Evolutionary conservation across 2,888 invertebrate genomes (phyloP), one percentile per base, ranked within the genome.

Genomic region (Iselma pallidipennis): DNA sequence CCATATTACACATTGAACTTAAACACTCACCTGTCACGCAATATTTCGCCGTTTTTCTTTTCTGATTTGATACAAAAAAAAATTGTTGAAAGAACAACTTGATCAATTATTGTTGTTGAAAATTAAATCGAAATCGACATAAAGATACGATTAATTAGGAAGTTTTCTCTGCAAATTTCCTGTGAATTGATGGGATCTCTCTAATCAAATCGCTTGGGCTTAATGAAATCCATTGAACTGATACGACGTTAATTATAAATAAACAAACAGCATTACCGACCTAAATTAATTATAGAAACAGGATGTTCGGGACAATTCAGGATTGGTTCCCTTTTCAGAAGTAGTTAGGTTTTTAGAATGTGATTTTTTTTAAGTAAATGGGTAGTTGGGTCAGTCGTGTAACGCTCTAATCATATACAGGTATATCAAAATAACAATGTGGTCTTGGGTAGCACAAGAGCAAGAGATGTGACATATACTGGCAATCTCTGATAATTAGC

Each of bases 211-310:
- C 77, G 74, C 75, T 73, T 71, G 70, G 70, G 72, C 74, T 72
- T 77, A 76, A 79, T 78, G 77, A 78, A 78, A 77, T 77, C 75
- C 76, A 77, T 75, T 74, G 76, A 74, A 76, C 75, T 76, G 77
- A 77, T 76, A 76, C 76, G 73, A 74, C 76, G 76, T 77, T 78
- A 76, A 78, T 78, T 76, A 77, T 76, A 78, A 77, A 78, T 78
- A 77, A 76, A 78, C 76, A 77, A 76, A 77, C 76, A 74, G 50
- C 29, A 28, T 68, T 73, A 70, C 74, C 61, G 76, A 76, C 74
- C 76, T 76, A 75, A 78, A 77, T 77, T 76, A 76, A 76, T 75
- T 74, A 74, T 72, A 69, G 28, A 50, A 26, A 37, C 37, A 37
- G 16, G 37, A 37, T 37, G 37, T 37, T 37, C 37, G 37, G 56